phyloP scores from a whole-genome alignment of 1,140 invertebrate species.

The Bicyclus anynana region DNA sequence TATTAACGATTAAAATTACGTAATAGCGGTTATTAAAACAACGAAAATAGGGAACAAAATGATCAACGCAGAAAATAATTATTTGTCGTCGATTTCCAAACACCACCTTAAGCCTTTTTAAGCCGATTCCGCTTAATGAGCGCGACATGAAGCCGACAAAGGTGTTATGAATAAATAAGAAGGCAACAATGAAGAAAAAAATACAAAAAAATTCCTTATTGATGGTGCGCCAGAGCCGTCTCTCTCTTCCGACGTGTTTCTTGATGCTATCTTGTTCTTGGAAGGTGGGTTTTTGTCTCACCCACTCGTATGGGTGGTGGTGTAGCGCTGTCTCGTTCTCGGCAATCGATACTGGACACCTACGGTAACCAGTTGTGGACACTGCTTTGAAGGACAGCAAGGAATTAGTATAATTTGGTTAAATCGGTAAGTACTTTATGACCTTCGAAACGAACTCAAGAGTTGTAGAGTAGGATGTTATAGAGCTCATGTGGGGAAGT shows the following conservation, averaged over 20 bases:
- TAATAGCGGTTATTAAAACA: too few relatives aligned
- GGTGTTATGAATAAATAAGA: slow-evolving; percentile 66
- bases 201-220: slow-evolving; percentile 45
- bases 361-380: slow-evolving; percentile 50
- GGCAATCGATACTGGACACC: slow-evolving; percentile 62
- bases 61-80: too few relatives aligned
- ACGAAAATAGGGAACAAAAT: too few relatives aligned
- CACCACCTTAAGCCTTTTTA: slow-evolving; percentile 21
- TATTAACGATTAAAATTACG: too few relatives aligned
- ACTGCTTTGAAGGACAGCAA: slow-evolving; percentile 27
- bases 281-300: slow-evolving; percentile 43
- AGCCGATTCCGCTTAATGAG: slow-evolving; percentile 50
- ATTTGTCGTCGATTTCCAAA: background rate
- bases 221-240: slow-evolving; percentile 55
- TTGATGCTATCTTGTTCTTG: slow-evolving; percentile 69
- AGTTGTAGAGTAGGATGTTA: too few relatives aligned
- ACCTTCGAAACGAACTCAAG: too few relatives aligned
- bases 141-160: slow-evolving; percentile 55
- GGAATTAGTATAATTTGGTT: slow-evolving; percentile 31
- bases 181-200: slow-evolving; percentile 48
- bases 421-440: background rate
- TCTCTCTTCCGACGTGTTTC: slow-evolving; percentile 49
- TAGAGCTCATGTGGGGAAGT: too few relatives aligned
- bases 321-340: slow-evolving; percentile 34
- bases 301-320: slow-evolving; percentile 4